A percentile compares a stretch with the other conserved stretches of the same genome.
Conservation (phyloP, 2,888 invertebrate species). For the Pollenia amentaria region DNA sequence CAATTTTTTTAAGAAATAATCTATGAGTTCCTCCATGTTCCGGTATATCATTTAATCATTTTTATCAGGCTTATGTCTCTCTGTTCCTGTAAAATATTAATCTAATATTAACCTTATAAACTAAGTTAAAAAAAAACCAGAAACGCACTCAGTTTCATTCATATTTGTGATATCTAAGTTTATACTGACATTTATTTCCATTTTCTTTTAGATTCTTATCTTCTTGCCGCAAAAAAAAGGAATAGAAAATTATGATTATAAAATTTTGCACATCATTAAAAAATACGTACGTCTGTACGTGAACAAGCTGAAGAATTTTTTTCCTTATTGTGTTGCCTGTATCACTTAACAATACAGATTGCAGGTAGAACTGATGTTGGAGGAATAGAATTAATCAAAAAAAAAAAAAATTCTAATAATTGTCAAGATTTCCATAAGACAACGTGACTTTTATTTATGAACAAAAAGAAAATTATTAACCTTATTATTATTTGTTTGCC, state of each 20-base stretch:
- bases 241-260: constrained; percentile 14
- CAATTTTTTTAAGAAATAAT: too few species aligned
- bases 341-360: neutral
- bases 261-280: constrained; percentile 59
- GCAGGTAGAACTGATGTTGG: neutral
- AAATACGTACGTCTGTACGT: constrained; percentile 27
- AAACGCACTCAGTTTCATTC: too few species aligned
- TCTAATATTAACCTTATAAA: too few species aligned
- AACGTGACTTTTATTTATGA: constrained; percentile 58
- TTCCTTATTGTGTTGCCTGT: neutral
- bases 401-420: constrained; percentile 54
- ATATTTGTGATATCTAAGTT: too few species aligned
- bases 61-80: too few species aligned
- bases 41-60: too few species aligned
- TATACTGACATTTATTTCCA: neutral
- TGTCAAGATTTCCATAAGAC: constrained; percentile 56
- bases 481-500: neutral
- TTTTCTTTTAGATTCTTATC: neutral
- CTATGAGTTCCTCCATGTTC: too few species aligned
- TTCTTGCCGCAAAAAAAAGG: neutral
- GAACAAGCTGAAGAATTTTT: neutral
- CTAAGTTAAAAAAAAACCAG: too few species aligned
- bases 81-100: too few species aligned
- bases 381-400: constrained; percentile 53
- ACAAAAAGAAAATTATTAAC: constrained; percentile 5